A percentile compares a stretch with the other conserved stretches of the same genome.
Evolutionary conservation across 2,888 invertebrate genomes (phyloP).

Genomic region (Eurytoma californica): DNA sequence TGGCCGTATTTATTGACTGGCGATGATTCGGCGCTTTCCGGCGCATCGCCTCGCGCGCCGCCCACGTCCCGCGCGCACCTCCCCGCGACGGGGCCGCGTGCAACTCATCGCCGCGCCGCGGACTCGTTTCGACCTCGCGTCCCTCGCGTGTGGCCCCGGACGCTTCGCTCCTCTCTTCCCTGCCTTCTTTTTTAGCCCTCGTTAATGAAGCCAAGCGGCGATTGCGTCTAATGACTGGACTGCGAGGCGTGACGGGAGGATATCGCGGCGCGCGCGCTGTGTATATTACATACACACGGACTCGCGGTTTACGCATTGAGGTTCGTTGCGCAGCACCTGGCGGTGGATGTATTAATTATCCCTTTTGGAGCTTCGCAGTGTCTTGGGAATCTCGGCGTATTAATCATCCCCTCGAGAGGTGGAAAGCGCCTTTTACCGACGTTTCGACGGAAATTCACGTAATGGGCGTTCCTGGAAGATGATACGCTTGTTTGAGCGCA

Average conservation of each 20-base stretch:
- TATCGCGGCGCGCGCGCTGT: slow-evolving; percentile 66
- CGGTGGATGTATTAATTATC: slow-evolving; percentile 53
- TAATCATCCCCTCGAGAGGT: slow-evolving; percentile 16
- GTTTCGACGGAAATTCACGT: not conserved
- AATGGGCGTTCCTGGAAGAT: not conserved
- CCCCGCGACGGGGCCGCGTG: slow-evolving; percentile 32
- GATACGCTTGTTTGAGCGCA: not conserved
- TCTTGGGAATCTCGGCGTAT: slow-evolving; percentile 12
- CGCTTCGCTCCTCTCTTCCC: slow-evolving; percentile 53
- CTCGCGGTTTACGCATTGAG: slow-evolving; percentile 2
- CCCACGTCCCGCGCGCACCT: slow-evolving; percentile 34
- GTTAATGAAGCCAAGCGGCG: slow-evolving; percentile 68
- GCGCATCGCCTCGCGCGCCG: slow-evolving; percentile 24
- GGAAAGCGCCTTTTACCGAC: not conserved
- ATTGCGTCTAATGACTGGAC: slow-evolving; percentile 71
- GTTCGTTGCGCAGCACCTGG: slow-evolving; percentile 7
- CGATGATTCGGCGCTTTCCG: slow-evolving; percentile 71
- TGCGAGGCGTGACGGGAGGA: slow-evolving; percentile 73
- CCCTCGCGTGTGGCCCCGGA: slow-evolving; percentile 68
- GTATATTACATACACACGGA: slow-evolving; percentile 15
- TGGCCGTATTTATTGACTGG: slow-evolving; percentile 71
- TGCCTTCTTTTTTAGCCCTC: slow-evolving; percentile 59
- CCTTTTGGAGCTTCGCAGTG: slow-evolving; percentile 12
- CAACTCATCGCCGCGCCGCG: slow-evolving; percentile 44
- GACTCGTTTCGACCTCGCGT: slow-evolving; percentile 1